Evolutionary conservation across 2,888 invertebrate genomes (phyloP), one percentile per base, ranked within the genome.

Genomic region (Melolontha melolontha): DNA sequence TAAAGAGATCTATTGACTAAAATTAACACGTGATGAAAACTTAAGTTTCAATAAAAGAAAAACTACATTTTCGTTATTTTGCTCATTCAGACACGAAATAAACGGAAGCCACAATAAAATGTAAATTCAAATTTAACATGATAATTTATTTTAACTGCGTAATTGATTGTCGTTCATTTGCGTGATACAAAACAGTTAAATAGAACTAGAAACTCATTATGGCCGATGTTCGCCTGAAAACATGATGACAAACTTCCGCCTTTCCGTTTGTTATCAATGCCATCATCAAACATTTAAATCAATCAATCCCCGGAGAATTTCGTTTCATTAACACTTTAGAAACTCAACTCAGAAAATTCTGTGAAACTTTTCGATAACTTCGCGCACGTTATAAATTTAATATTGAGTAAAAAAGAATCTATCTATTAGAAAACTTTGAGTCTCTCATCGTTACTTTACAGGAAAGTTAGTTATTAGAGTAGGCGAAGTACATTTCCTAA

Each of bases 221-320:
- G 59, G 34, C 11, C 8, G 47, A 17, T 63, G 17, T 22, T 47
- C 27, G 52, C 22, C 40, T 34, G 16, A 17, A 55, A 67, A 39
- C 22, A 6, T 2, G 40, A 34, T 39, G n/a, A n/a, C 51, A 41
- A 41, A 50, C 44, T 40, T 39, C 44, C 14, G 29, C 47, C 42
- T 41, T 47, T 40, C 47, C 42, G 50, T 16, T 12, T 69, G 67
- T 66, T 72, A 73, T 73, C 73, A 73, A 73, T 73, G 64, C 70
- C 68, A 44, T 73, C 73, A 72, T 73, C 73, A 73, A 73, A 72
- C 73, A 73, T 73, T 73, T 72, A 73, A 73, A 73, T 73, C 72
- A 72, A 73, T 73, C 72, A 72, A 69, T 66, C 73, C 71, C 59
- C 29, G 16, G 67, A 65, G 70, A 67, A 62, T 54, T 67, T 34